A percentile compares a stretch with the other conserved stretches of the same genome.
Conservation (phyloP, 2,113 vertebrate species). For the Trichomycterus rosablanca region DNA sequence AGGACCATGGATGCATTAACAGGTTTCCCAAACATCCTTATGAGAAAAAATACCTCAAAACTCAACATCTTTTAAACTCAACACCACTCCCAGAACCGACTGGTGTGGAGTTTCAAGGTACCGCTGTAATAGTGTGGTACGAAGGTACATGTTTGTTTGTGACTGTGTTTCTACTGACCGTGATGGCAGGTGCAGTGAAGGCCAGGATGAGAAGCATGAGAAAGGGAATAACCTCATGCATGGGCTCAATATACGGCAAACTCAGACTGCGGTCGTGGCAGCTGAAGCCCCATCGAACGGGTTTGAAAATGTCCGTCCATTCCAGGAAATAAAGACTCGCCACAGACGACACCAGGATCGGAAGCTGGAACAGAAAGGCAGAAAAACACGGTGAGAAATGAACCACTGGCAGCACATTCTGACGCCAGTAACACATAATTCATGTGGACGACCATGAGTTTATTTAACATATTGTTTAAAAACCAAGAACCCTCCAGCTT, state of each 20-base stretch:
- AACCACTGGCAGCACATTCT: neutral
- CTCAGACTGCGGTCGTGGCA: conserved; percentile 95
- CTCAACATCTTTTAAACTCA: too few species aligned
- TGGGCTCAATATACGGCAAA: conserved; percentile 91
- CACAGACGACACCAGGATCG: conserved; percentile 91
- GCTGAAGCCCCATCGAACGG: conserved; percentile 87
- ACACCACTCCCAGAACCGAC: too few species aligned
- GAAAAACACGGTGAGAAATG: conserved; percentile 42
- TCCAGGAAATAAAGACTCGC: conserved; percentile 98
- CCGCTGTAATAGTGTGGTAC: too few species aligned
- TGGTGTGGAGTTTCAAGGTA: too few species aligned
- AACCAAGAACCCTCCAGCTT: too few species aligned
- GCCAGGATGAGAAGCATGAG: conserved; percentile 93
- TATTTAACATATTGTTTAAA: too few species aligned
- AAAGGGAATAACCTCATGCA: conserved; percentile 89
- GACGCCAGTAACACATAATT: neutral
- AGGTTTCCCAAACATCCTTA: too few species aligned
- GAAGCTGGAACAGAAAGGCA: conserved; percentile 71
- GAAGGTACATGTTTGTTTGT: neutral
- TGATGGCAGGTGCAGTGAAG: conserved; percentile 90
- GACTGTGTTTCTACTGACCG: conserved; percentile 63
- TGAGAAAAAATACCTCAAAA: too few species aligned
- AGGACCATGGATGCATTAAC: too few species aligned
- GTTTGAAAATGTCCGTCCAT: conserved; percentile 95
- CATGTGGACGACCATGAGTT: too few species aligned